Conservation (phyloP, 2,113 vertebrate species). For the Fukomys damarensis region DNA sequence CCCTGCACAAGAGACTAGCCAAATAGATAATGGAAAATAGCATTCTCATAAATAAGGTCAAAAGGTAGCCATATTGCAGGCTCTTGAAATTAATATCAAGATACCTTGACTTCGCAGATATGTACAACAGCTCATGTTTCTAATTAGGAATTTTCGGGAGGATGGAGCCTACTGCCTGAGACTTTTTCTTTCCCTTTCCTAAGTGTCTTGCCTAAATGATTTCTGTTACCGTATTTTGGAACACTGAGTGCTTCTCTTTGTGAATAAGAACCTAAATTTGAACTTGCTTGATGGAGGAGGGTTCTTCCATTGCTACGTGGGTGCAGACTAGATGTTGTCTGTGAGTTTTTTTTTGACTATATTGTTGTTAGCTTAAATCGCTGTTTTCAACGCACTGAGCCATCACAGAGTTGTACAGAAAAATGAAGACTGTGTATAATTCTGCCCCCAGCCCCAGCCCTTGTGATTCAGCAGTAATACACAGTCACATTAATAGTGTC, state of each 20-base stretch:
- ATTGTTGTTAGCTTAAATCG: background rate
- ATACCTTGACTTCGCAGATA: background rate
- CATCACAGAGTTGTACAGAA: background rate
- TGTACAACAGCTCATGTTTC: background rate
- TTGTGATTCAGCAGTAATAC: background rate
- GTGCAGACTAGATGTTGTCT: background rate
- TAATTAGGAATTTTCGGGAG: background rate
- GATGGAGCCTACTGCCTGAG: background rate
- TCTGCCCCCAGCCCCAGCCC: no score
- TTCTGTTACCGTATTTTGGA: background rate
- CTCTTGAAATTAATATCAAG: background rate
- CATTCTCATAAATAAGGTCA: background rate
- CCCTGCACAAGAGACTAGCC: background rate
- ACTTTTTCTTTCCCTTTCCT: background rate
- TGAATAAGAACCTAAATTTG: background rate
- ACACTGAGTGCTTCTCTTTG: background rate
- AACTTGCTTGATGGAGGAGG: rapidly evolving
- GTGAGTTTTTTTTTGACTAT: background rate
- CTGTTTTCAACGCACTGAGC: background rate
- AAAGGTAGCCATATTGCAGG: background rate
- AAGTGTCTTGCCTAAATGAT: background rate
- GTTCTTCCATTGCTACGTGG: background rate
- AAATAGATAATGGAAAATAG: background rate
- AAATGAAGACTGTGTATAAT: background rate
- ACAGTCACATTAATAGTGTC: background rate